Base-by-base conservation (phyloP, 2,888 invertebrate species). In the Parapristionchus giblindavisi region DNA sequence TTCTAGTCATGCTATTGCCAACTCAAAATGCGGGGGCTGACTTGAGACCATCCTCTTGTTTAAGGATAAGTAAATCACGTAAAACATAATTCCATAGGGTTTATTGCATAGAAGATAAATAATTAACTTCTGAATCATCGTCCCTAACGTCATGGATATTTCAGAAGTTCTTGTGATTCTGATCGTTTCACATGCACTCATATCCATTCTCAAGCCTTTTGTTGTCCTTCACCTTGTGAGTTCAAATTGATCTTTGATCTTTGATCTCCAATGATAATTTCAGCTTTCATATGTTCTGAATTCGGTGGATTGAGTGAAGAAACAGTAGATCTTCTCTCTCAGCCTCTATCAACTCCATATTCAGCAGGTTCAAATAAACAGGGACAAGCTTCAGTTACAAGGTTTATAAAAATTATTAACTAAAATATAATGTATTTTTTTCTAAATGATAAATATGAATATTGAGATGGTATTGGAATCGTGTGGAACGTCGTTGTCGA, bases 381-480 rank as follows among this genome's bases (percentile, higher is more conserved):
- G 27, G 81, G 81, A 24, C 48, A 70, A 36, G 76, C 74, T 14
- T 56, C 83, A 0, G 73, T 72, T 4, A 66, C 76, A 2, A 74
- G 76, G 77, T 77, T n/a, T 8, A 54, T 17, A 54, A 6, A 54
- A 24, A 54, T 27, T n/a, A 14, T n/a, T n/a, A 14, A 6, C 14
- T 14, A 54, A n/a, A n/a, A 54, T 54, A 14, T 54, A 14, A n/a
- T 27, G 36, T 11, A 32, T n/a, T 0, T 48, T 21, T 24, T 11
- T 66, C 32, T 8, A 65, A 29, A 65, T 51, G 2, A 21, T 27
- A 0, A 17, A 66, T 51, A 29, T 43, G 43, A 43, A 43, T 43
- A 43, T 61, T 56, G 3, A 65, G 75, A 43, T 83, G 81, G 80
- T 84, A 79, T 75, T 84, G 81, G 83, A 81, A 85, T 52, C 60